Percentiles rank a stretch among this genome's conserved stretches.
These are phyloP conservation scores for Drosophila cyrtoloma DNA, from an alignment of 2,888 invertebrate genomes.

Conservation along the genomic window DNA sequence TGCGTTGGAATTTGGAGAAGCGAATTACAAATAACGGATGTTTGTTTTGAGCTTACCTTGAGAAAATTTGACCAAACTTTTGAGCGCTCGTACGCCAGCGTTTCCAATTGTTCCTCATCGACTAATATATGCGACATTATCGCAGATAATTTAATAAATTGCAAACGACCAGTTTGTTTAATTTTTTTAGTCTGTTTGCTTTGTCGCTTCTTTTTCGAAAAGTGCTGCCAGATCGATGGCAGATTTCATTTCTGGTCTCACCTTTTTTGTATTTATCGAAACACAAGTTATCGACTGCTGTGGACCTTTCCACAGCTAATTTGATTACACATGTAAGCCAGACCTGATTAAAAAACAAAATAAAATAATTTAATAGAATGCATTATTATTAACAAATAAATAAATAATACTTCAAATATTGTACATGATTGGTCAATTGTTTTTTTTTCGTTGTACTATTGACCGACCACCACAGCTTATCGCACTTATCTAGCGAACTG, in stretches of 20 bases:
- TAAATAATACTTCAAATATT: background rate
- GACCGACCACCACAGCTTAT: slow-evolving; percentile 10
- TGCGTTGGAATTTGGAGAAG: background rate
- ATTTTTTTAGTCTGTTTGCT: background rate
- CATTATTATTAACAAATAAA: background rate
- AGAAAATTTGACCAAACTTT: slow-evolving; percentile 77
- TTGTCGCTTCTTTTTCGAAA: slow-evolving; percentile 11
- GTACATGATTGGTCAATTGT: background rate
- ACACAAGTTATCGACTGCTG: background rate
- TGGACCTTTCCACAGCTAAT: background rate
- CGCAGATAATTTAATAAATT: background rate
- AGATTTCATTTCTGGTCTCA: background rate
- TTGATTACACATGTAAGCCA: background rate
- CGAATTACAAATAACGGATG: background rate
- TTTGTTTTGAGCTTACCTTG: slow-evolving; percentile 55
- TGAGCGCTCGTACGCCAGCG: slow-evolving; percentile 73
- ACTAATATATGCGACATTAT: slow-evolving; percentile 48
- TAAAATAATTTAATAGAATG: background rate
- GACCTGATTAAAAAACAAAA: background rate
- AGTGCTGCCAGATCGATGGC: slow-evolving; percentile 21
- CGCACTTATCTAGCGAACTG: background rate
- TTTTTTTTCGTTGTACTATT: background rate
- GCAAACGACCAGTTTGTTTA: background rate
- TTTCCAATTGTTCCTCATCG: slow-evolving; percentile 65
- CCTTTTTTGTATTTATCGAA: slow-evolving; percentile 14